Base-by-base conservation (phyloP, 2,888 invertebrate species). In the Apoderus coryli region DNA sequence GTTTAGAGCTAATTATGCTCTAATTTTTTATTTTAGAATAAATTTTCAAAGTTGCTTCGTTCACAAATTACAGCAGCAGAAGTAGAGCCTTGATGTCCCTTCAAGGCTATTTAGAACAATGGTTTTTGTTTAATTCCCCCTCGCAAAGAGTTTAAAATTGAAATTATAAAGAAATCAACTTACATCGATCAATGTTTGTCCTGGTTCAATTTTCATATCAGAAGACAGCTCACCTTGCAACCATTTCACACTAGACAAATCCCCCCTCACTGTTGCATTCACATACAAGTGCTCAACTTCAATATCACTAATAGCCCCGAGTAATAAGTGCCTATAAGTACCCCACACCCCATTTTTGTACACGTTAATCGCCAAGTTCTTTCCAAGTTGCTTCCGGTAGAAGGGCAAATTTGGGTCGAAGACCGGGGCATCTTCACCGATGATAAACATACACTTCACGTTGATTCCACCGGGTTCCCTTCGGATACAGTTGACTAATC, bases 201-300 rank as follows among this genome's bases (percentile, higher is more conserved):
- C 40, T 1, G 25, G 10, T 6, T 16, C 24, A 10, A 23, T 6
- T 7, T 6, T 4, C 10, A 3, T 23, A 11, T 31, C 7, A 13
- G 7, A 11, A 13, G 7, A 25, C 14, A 67, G 45, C 0, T 65
- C 60, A 1, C 81, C 80, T 54, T 90, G 76, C 3, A 88, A 56
- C 86, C 88, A 89, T 9, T 59, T 66, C 25, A 95, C 52, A 1
- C 84, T 77, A 0, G 84, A 78, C 31, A 95, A 61, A 52, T 95
- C 93, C 28, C 93, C 93, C 31, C 78, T 68, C 1, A 77, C 74
- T n/a, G 69, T 46, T 0, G 79, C 73, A 56, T 86, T 84, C 3
- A 78, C 74, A 53, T 70, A 85, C 0, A 76, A 78, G 51, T 89
- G 82, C 36, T 69, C 64, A 6, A 56, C 61, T 2, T 56, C 48